These are phyloP conservation scores for Lordiphosa clarofinis DNA, from an alignment of 1,140 invertebrate species.

Conservation along the genomic window DNA sequence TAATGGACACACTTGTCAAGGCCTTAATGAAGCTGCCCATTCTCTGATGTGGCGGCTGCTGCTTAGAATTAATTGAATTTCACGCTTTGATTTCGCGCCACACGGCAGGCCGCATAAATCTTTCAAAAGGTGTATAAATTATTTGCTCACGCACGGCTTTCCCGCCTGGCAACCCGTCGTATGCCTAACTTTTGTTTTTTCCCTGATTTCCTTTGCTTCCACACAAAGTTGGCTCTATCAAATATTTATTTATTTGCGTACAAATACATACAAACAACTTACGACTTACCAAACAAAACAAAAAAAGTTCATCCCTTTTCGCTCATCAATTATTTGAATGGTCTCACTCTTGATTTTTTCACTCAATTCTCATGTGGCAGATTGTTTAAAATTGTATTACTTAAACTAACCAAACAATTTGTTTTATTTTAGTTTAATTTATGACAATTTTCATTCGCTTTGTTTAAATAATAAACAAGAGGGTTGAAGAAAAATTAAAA, in stretches of 20 bases:
- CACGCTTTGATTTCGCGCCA: slow-evolving; percentile 68
- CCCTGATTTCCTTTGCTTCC: slow-evolving; percentile 44
- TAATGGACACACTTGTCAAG: neutral
- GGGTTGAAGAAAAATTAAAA: too few species aligned
- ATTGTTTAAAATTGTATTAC: slow-evolving; percentile 11
- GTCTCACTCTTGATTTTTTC: slow-evolving; percentile 29
- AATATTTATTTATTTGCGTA: slow-evolving; percentile 70
- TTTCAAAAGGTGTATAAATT: slow-evolving; percentile 75
- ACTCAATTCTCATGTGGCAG: slow-evolving; percentile 9
- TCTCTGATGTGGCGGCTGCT: slow-evolving; percentile 3
- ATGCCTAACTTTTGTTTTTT: slow-evolving; percentile 50
- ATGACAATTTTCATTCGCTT: slow-evolving; percentile 12
- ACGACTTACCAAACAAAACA: slow-evolving; percentile 24
- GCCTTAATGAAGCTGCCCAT: slow-evolving; percentile 2
- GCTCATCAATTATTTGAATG: slow-evolving; percentile 65
- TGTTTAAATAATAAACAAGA: neutral
- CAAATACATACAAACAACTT: slow-evolving; percentile 60
- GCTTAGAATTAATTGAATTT: slow-evolving; percentile 75
- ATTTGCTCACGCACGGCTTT: slow-evolving; percentile 60
- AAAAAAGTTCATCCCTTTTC: slow-evolving; percentile 8
- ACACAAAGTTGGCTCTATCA: slow-evolving; percentile 49
- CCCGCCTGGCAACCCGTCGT: slow-evolving; percentile 46
- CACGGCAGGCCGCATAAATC: slow-evolving; percentile 61
- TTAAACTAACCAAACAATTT: slow-evolving; percentile 4
- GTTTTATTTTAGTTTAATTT: slow-evolving; percentile 28